Percentiles rank a stretch among this genome's conserved stretches.
These are phyloP conservation scores for Sprattus sprattus DNA, from an alignment of 2,113 vertebrate species.

Conservation along the genomic window DNA sequence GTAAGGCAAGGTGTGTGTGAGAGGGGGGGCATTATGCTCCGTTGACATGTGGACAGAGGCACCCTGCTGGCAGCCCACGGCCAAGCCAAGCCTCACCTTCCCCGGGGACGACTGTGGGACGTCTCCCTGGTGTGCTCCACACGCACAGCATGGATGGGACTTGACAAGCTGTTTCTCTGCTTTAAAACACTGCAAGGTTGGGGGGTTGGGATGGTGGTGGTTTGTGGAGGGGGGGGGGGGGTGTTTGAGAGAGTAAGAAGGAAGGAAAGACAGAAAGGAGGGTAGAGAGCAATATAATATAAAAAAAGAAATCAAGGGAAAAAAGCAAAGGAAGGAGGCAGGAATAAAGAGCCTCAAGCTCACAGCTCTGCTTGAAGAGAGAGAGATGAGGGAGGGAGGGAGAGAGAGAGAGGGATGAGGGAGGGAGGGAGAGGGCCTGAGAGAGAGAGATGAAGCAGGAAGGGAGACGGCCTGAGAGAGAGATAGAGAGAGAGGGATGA, in stretches of 20 bases:
- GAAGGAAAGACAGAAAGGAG: background rate
- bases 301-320: background rate
- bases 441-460: background rate
- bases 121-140: background rate
- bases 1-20: background rate
- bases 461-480: background rate
- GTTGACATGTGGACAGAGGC: background rate
- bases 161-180: background rate
- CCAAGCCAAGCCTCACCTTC: background rate
- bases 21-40: background rate
- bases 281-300: background rate
- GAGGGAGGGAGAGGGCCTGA: constrained; percentile 30
- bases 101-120: background rate
- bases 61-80: background rate
- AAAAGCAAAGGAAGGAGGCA: too few relatives aligned
- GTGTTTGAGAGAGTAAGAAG: background rate
- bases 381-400: too few relatives aligned
- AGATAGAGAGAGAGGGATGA: background rate
- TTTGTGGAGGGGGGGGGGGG: background rate
- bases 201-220: background rate
- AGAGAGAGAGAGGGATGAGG: constrained; percentile 27
- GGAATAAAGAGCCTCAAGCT: too few relatives aligned
- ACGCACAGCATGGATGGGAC: background rate
- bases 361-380: too few relatives aligned
- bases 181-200: background rate